phyloP scores from a whole-genome alignment of 2,797 vertebrate genomes.

The Enteromius trimaculatus region DNA sequence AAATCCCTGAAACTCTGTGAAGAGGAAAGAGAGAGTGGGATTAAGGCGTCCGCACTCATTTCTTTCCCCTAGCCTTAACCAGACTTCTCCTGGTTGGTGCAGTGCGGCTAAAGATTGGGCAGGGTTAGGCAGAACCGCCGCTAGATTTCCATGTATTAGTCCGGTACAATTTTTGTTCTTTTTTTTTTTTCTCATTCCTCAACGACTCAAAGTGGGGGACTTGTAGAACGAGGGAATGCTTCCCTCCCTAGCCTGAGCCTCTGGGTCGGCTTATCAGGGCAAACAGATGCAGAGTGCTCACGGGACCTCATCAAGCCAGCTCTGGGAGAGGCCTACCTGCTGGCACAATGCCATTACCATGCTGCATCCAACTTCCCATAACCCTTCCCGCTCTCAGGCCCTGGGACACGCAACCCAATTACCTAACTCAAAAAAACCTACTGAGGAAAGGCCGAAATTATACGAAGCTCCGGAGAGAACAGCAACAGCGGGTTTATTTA shows the following conservation, averaged over 20 bases:
- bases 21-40: slow-evolving; percentile 59
- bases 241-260: slow-evolving; percentile 51
- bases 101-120: slow-evolving; percentile 38
- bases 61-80: slow-evolving; percentile 44
- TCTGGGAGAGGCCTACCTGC: slow-evolving; percentile 73
- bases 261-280: slow-evolving; percentile 77
- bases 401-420: slow-evolving; percentile 70
- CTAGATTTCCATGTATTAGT: slow-evolving; percentile 72
- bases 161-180: slow-evolving; percentile 58
- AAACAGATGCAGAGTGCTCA: slow-evolving; percentile 77
- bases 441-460: slow-evolving; percentile 21
- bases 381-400: slow-evolving; percentile 60
- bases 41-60: slow-evolving; percentile 53
- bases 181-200: slow-evolving; percentile 50
- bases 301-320: slow-evolving; percentile 79
- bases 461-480: slow-evolving; percentile 29
- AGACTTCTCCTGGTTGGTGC: slow-evolving; percentile 40
- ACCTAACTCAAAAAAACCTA: slow-evolving; percentile 58
- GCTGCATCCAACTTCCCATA: slow-evolving; percentile 45
- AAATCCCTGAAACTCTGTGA: slow-evolving; percentile 55
- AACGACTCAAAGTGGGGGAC: background rate
- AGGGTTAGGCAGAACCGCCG: slow-evolving; percentile 36
- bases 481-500: slow-evolving; percentile 20
- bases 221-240: slow-evolving; percentile 17
- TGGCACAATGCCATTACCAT: slow-evolving; percentile 72